phyloP scores from a whole-genome alignment of 2,888 invertebrate species.

The Schrankia costaestrigalis region DNA sequence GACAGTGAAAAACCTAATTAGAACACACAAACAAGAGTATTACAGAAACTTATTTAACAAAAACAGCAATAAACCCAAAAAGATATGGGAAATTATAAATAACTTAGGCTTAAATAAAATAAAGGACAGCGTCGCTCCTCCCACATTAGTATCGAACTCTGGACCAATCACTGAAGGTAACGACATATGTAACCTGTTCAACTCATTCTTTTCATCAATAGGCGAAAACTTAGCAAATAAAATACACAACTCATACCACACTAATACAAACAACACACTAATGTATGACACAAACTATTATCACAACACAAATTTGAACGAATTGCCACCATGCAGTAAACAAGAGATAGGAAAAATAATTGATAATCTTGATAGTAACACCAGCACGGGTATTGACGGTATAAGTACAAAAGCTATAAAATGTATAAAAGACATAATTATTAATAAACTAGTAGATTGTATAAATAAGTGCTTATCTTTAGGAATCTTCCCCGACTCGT shows the following conservation, averaged over 20 bases:
- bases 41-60: slow-evolving; percentile 15
- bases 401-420: neutral
- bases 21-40: slow-evolving; percentile 12
- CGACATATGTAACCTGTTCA: slow-evolving; percentile 22
- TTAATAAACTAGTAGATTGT: neutral
- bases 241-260: neutral
- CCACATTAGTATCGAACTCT: slow-evolving; percentile 7
- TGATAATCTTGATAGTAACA: too few relatives aligned
- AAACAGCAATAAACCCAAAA: slow-evolving; percentile 14
- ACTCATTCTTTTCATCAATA: slow-evolving; percentile 16
- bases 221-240: slow-evolving; percentile 2
- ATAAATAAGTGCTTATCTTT: neutral
- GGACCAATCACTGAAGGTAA: slow-evolving; percentile 10
- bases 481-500: neutral
- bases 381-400: neutral
- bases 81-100: slow-evolving; percentile 26
- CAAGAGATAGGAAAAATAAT: too few relatives aligned
- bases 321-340: too few relatives aligned
- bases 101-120: slow-evolving; percentile 16
- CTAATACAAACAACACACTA: neutral
- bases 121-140: slow-evolving; percentile 9
- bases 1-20: slow-evolving; percentile 5
- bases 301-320: too few relatives aligned
- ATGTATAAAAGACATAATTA: neutral
- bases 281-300: neutral